These are phyloP conservation scores for Sinopyrophorus schimmeli DNA, from an alignment of 2,888 invertebrate genomes.

Conservation along the genomic window DNA sequence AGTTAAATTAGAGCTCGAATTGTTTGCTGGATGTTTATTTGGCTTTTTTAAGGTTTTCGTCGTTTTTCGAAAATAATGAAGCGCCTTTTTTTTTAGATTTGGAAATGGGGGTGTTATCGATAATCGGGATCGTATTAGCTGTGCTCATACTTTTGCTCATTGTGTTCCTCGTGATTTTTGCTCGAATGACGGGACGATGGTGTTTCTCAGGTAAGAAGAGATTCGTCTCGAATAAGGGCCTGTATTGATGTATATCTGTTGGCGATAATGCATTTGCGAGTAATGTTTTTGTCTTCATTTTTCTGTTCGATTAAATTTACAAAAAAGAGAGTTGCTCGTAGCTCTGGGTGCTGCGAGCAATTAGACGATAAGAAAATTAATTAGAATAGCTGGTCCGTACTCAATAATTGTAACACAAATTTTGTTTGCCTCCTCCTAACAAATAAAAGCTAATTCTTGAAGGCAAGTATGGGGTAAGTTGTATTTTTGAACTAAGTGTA, in stretches of 20 bases:
- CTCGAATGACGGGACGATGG: slow-evolving; percentile 81
- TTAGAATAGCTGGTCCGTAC: slow-evolving; percentile 3
- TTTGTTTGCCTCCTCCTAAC: slow-evolving; percentile 31
- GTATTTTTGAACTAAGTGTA: not conserved
- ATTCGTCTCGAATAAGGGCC: too few species aligned
- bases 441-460: slow-evolving; percentile 49
- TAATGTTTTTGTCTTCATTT: not conserved
- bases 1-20: not conserved
- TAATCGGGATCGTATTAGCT: slow-evolving; percentile 76
- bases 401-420: slow-evolving; percentile 25
- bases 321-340: too few species aligned
- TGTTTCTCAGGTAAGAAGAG: slow-evolving; percentile 82
- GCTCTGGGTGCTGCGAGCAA: too few species aligned
- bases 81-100: slow-evolving; percentile 58
- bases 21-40: not conserved
- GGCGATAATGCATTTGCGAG: slow-evolving; percentile 20
- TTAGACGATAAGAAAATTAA: too few species aligned
- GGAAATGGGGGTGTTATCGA: slow-evolving; percentile 73
- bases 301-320: not conserved
- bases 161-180: slow-evolving; percentile 70
- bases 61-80: not conserved
- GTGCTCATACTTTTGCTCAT: slow-evolving; percentile 67
- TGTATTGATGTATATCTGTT: slow-evolving; percentile 12
- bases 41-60: not conserved
- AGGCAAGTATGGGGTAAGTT: slow-evolving; percentile 44